These are phyloP conservation scores for Polyploca ridens DNA, from an alignment of 2,888 invertebrate species.

Conservation along the genomic window DNA sequence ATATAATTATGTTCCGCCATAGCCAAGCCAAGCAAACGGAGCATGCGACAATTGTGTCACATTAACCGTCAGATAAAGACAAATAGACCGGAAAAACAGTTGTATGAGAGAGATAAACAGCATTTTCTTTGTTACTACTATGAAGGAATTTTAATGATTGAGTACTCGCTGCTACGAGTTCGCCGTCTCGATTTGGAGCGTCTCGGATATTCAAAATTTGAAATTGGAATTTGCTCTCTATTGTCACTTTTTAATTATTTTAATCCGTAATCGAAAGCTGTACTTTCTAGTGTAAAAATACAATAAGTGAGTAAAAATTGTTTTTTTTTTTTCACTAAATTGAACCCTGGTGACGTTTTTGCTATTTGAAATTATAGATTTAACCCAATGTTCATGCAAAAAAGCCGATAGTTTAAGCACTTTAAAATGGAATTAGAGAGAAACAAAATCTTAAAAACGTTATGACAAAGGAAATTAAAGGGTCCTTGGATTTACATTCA, in stretches of 20 bases:
- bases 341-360: background rate
- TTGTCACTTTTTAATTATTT: background rate
- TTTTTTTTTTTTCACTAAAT: background rate
- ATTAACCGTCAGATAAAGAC: slow-evolving; percentile 80
- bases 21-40: slow-evolving; percentile 72
- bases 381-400: background rate
- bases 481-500: background rate
- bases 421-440: background rate
- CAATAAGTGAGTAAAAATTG: background rate
- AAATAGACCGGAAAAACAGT: slow-evolving; percentile 81
- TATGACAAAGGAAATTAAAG: background rate
- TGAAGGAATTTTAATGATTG: slow-evolving; percentile 78
- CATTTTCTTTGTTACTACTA: slow-evolving; percentile 63
- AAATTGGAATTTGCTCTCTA: slow-evolving; percentile 27
- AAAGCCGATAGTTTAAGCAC: background rate
- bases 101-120: slow-evolving; percentile 74
- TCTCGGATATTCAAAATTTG: slow-evolving; percentile 41
- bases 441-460: background rate
- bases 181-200: slow-evolving; percentile 38
- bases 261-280: background rate
- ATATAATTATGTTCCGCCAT: slow-evolving; percentile 50
- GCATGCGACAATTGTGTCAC: slow-evolving; percentile 79
- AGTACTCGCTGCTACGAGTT: slow-evolving; percentile 43
- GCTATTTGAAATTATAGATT: background rate
- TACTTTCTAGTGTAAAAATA: background rate